phyloP scores from a whole-genome alignment of 2,888 invertebrate species.

The Orchesella flavescens region DNA sequence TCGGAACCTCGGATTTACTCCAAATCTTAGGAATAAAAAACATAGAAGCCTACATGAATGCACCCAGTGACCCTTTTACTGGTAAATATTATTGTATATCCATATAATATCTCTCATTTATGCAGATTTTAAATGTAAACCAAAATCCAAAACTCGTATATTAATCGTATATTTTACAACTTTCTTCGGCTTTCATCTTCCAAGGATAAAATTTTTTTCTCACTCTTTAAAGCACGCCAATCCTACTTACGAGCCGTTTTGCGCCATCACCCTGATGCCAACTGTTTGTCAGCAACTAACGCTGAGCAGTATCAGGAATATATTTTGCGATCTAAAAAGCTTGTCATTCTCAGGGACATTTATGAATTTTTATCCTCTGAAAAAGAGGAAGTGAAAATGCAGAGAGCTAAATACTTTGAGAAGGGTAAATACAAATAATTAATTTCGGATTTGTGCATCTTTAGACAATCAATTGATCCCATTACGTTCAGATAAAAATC shows the following conservation, averaged over 20 bases:
- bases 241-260: constrained; percentile 54
- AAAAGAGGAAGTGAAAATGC: constrained; percentile 9
- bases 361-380: constrained; percentile 50
- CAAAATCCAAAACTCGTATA: too few relatives aligned
- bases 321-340: constrained; percentile 27
- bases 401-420: constrained; percentile 39
- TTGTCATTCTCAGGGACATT: constrained; percentile 52
- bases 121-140: too few relatives aligned
- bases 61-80: constrained; percentile 34
- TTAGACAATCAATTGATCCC: neutral
- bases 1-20: constrained; percentile 48
- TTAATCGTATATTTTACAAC: too few relatives aligned
- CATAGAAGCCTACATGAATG: constrained; percentile 51
- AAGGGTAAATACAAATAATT: constrained; percentile 23
- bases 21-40: constrained; percentile 51
- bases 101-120: neutral
- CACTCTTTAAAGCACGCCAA: constrained; percentile 24
- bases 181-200: too few relatives aligned
- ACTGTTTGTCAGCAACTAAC: constrained; percentile 29
- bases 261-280: constrained; percentile 45
- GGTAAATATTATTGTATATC: constrained; percentile 13
- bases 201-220: neutral
- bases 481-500: neutral
- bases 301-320: constrained; percentile 42
- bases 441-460: neutral